Base-by-base conservation (phyloP, 2,797 vertebrate genomes). In the Amniataba percoides region DNA sequence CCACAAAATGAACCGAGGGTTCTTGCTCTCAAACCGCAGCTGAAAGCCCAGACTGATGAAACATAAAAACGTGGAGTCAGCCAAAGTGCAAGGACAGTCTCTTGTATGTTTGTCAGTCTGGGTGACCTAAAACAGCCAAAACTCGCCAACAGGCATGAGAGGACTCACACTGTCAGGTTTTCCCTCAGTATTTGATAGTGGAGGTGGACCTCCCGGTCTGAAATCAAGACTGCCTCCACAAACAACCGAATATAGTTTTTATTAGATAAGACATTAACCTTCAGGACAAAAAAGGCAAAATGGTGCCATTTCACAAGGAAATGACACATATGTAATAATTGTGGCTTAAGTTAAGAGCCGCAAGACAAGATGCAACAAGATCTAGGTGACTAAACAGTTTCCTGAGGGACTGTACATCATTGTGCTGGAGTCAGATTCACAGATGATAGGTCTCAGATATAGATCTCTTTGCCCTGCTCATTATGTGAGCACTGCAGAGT, bases 11-110 rank as follows among this genome's bases (percentile, higher is more conserved):
- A 48, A 49, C 18, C 1, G 8, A 40, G 18, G 0, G 15, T 19
- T 48, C 56, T 60, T 42, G 56, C 12, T 56, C 13, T 39, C 14
- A 78, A 76, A 67, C 71, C 36, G 0, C 25, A 53, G 52, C 60
- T 76, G 59, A 82, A 71, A 80, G 27, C 25, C 45, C 23, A 66
- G 15, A 75, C 57, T 69, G 58, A 82, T 46, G 46, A 8, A 61
- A 56, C 55, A 61, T 25, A 3, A 25, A 74, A 72, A 60, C 27
- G 13, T 25, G 46, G 43, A 60, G 60, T 56, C 64, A 74, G 70
- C 36, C 73, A 76, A 75, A 76, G 61, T 59, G 40, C 56, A 71
- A 65, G 48, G 36, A 66, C 16, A 42, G 21, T 25, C 49, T 64
- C 46, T 43, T 71, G 39, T 0, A 40, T 43, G 25, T 43, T 40